These are phyloP conservation scores for Nephila pilipes DNA, from an alignment of 1,140 invertebrate genomes.

Conservation along the genomic window DNA sequence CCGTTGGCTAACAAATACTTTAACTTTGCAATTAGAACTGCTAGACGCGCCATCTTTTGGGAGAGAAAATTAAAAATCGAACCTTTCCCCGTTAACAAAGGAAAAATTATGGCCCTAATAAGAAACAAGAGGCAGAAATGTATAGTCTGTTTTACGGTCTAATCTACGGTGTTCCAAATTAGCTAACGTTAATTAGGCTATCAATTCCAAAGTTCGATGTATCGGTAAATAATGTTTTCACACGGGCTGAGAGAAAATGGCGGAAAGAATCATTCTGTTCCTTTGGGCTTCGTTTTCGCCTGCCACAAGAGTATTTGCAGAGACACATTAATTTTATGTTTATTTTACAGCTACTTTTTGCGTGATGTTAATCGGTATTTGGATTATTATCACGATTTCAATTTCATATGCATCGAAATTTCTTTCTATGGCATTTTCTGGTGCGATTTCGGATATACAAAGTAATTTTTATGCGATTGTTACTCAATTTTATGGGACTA, in stretches of 20 bases:
- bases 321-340: background rate
- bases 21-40: constrained; percentile 58
- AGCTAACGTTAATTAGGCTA: constrained; percentile 50
- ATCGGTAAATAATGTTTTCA: constrained; percentile 23
- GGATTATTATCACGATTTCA: too few relatives aligned
- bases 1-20: constrained; percentile 23
- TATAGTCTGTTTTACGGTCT: constrained; percentile 51
- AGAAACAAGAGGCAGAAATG: constrained; percentile 42
- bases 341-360: background rate
- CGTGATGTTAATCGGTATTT: too few relatives aligned
- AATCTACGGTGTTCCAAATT: constrained; percentile 54
- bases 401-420: too few relatives aligned
- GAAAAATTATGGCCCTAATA: constrained; percentile 63
- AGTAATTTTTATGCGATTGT: too few relatives aligned
- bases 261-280: background rate
- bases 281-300: too few relatives aligned
- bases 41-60: constrained; percentile 39
- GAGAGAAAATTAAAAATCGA: constrained; percentile 63
- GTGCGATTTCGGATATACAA: too few relatives aligned
- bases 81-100: background rate
- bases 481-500: too few relatives aligned
- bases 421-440: too few relatives aligned
- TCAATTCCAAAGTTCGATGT: constrained; percentile 36
- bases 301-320: background rate
- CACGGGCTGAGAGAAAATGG: background rate